Evolutionary conservation across 1,140 invertebrate species (phyloP).

Genomic region (Polypedilum pembai): DNA sequence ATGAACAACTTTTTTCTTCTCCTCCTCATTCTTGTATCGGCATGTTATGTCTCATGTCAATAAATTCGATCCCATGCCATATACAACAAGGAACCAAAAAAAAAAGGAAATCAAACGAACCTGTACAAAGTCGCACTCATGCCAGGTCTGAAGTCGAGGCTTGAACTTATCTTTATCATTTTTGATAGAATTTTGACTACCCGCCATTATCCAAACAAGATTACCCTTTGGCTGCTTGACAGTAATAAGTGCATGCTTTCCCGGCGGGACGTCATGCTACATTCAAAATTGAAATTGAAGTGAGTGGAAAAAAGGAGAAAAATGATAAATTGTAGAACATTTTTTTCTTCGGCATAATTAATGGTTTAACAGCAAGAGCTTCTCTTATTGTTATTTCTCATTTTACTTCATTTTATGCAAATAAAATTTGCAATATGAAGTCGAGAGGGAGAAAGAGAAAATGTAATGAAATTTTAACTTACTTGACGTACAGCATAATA

Average conservation of each 20-base stretch:
- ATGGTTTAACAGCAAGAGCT: not conserved
- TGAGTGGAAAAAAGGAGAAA: conserved; percentile 30
- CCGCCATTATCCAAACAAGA: conserved; percentile 68
- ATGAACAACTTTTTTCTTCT: conserved; percentile 1
- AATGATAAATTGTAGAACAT: conserved; percentile 7
- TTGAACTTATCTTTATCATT: conserved; percentile 44
- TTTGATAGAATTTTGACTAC: conserved; percentile 34
- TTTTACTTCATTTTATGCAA: not conserved
- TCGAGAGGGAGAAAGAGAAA: not conserved
- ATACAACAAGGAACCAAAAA: no score
- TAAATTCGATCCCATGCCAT: not conserved
- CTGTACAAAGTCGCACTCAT: conserved; percentile 76
- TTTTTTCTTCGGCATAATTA: not conserved
- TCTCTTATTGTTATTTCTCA: not conserved
- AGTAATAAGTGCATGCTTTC: conserved; percentile 75
- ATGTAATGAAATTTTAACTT: conserved; percentile 31
- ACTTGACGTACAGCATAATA: conserved; percentile 70
- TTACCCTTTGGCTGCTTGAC: conserved; percentile 76
- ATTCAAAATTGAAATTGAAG: conserved; percentile 39
- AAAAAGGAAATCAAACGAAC: conserved; percentile 35
- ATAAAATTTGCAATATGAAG: not conserved
- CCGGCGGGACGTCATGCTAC: conserved; percentile 69
- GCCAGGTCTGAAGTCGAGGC: conserved; percentile 58
- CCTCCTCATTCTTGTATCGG: no score
- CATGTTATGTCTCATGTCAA: not conserved